Evolutionary conservation across 2,888 invertebrate genomes (phyloP).

Genomic region (Callyntrura guangdongensis): DNA sequence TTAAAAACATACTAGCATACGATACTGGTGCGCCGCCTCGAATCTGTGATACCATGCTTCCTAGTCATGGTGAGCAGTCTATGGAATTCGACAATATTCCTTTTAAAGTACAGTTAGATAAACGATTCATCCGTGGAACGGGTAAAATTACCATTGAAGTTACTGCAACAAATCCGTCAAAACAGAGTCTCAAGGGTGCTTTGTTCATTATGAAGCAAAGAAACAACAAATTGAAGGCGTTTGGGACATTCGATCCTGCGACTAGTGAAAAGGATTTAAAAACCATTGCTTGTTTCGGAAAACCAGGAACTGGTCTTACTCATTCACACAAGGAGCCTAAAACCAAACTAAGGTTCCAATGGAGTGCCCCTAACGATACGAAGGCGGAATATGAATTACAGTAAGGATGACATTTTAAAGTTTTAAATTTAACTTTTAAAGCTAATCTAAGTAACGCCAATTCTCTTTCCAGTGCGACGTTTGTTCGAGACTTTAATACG

Average conservation of each 20-base stretch:
- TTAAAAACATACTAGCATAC: background rate
- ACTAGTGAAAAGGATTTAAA: slow-evolving; percentile 27
- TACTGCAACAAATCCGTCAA: slow-evolving; percentile 10
- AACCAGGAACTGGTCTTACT: slow-evolving; percentile 45
- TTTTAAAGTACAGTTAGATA: slow-evolving; percentile 24
- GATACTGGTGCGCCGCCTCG: slow-evolving; percentile 27
- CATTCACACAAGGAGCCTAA: slow-evolving; percentile 22
- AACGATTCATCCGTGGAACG: background rate
- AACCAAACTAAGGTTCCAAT: slow-evolving; percentile 34
- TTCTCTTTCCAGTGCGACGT: slow-evolving; percentile 53
- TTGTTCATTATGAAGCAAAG: slow-evolving; percentile 55
- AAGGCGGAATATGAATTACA: slow-evolving; percentile 65
- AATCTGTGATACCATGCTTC: slow-evolving; percentile 48
- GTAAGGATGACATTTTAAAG: slow-evolving; percentile 44
- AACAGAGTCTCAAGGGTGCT: background rate
- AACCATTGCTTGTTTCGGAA: slow-evolving; percentile 62
- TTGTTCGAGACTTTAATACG: slow-evolving; percentile 52
- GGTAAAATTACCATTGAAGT: slow-evolving; percentile 52
- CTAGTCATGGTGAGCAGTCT: slow-evolving; percentile 37
- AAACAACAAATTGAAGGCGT: background rate
- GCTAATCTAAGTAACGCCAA: too few species aligned
- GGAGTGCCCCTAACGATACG: slow-evolving; percentile 61
- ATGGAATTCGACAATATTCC: slow-evolving; percentile 14
- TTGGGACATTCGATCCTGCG: slow-evolving; percentile 60
- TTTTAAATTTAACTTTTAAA: background rate